Percentiles rank a stretch among this genome's conserved stretches.
phyloP scores from a whole-genome alignment of 2,113 vertebrate genomes.

The Pyrgilauda ruficollis region DNA sequence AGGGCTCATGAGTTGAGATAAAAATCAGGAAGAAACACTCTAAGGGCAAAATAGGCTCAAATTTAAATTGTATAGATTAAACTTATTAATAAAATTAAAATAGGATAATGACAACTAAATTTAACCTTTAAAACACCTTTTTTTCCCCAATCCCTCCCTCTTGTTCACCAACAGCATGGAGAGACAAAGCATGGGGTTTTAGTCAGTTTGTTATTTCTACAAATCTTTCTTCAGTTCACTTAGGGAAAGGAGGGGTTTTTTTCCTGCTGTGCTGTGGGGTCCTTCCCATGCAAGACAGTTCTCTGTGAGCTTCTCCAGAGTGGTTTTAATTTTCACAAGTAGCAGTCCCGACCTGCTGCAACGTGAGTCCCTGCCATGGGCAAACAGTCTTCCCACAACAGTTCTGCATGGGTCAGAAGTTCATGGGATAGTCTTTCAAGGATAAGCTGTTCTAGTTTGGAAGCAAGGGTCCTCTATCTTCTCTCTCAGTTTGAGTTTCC shows the following conservation, averaged over 20 bases:
- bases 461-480: not conserved
- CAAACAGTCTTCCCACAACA: not conserved
- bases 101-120: not conserved
- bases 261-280: not conserved
- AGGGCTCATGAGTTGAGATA: not conserved
- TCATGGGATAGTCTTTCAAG: not conserved
- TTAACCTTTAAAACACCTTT: not conserved
- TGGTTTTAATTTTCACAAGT: not conserved
- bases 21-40: not conserved
- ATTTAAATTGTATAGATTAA: not conserved
- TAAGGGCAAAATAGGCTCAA: not conserved
- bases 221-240: not conserved
- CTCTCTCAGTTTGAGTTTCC: not conserved
- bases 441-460: not conserved
- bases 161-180: not conserved
- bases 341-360: not conserved
- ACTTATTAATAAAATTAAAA: not conserved
- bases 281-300: not conserved
- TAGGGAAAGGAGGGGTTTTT: not conserved
- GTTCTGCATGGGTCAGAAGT: not conserved
- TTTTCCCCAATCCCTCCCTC: too few species aligned
- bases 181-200: not conserved
- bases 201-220: not conserved
- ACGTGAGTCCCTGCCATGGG: rapidly evolving
- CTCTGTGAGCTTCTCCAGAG: too few species aligned